A percentile compares a stretch with the other conserved stretches of the same genome.
These are phyloP conservation scores for Zaprionus camerounensis DNA, from an alignment of 1,140 invertebrate species.

Conservation along the genomic window DNA sequence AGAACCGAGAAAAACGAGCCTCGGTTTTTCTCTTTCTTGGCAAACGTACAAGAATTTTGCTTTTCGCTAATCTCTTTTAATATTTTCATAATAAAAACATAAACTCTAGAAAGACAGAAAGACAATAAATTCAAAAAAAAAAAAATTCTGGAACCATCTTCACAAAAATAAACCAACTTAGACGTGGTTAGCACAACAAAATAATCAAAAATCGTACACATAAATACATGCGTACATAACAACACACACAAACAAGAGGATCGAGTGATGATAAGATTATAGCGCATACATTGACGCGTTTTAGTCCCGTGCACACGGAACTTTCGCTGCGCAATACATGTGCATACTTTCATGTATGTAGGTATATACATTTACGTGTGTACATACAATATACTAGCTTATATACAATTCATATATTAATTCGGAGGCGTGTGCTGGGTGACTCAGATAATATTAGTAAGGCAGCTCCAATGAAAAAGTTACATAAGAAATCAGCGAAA, in stretches of 20 bases:
- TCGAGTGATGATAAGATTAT: constrained; percentile 52
- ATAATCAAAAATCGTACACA: constrained; percentile 56
- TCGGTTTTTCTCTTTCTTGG: constrained; percentile 57
- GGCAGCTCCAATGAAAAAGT: constrained; percentile 23
- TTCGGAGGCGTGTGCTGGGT: constrained; percentile 62
- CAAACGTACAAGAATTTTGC: constrained; percentile 67
- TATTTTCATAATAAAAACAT: constrained; percentile 18
- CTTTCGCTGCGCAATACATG: constrained; percentile 52
- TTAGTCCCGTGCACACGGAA: constrained; percentile 18
- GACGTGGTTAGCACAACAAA: constrained; percentile 49
- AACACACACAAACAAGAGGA: constrained; percentile 6
- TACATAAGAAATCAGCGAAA: constrained; percentile 54
- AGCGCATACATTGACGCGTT: constrained; percentile 20
- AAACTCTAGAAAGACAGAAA: constrained; percentile 24
- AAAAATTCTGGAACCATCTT: constrained; percentile 59
- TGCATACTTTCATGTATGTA: not conserved
- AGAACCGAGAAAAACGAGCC: constrained; percentile 32
- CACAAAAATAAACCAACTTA: constrained; percentile 11
- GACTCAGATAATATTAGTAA: constrained; percentile 54
- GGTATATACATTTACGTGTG: not conserved
- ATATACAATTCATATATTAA: not conserved
- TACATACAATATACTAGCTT: not conserved
- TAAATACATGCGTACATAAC: constrained; percentile 19
- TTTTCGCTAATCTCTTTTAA: constrained; percentile 54
- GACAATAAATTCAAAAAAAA: constrained; percentile 6